A percentile compares a stretch with the other conserved stretches of the same genome.
These are phyloP conservation scores for Drosophila kurseongensis DNA, from an alignment of 1,140 invertebrate genomes.

Conservation along the genomic window DNA sequence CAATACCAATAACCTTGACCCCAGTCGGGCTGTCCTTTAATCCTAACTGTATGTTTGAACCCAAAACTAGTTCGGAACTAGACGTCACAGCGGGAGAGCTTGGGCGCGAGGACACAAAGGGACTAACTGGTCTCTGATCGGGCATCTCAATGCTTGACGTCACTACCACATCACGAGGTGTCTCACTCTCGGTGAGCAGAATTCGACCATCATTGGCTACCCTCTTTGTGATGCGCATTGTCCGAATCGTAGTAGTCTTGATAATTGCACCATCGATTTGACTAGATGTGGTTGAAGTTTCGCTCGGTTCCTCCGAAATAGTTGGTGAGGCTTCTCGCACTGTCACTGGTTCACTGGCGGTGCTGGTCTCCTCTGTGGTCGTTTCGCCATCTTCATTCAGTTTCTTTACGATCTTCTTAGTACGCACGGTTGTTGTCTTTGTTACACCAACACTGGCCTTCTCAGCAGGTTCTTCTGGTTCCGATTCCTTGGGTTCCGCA, in stretches of 20 bases:
- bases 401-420: slow-evolving; percentile 72
- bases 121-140: slow-evolving; percentile 67
- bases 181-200: slow-evolving; percentile 71
- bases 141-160: slow-evolving; percentile 82
- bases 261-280: slow-evolving; percentile 81
- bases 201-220: slow-evolving; percentile 78
- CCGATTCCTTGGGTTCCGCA: slow-evolving; percentile 4
- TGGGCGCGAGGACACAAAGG: slow-evolving; percentile 42
- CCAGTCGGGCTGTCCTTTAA: slow-evolving; percentile 53
- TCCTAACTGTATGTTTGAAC: slow-evolving; percentile 57
- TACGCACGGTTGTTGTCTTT: slow-evolving; percentile 80
- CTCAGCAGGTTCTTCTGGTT: slow-evolving; percentile 19
- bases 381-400: slow-evolving; percentile 70
- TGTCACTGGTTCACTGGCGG: slow-evolving; percentile 62
- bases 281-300: slow-evolving; percentile 76
- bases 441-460: slow-evolving; percentile 62
- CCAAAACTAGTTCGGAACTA: slow-evolving; percentile 41
- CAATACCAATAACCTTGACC: slow-evolving; percentile 70
- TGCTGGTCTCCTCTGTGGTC: slow-evolving; percentile 66
- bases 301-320: slow-evolving; percentile 70
- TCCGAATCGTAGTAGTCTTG: slow-evolving; percentile 82
- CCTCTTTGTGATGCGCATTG: slow-evolving; percentile 80
- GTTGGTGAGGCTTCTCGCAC: slow-evolving; percentile 65
- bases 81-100: slow-evolving; percentile 48
- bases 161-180: slow-evolving; percentile 71